Evolutionary conservation across 2,797 vertebrate species (phyloP), one percentile per base, ranked within the genome.

Genomic region (Lacerta bilineata): DNA sequence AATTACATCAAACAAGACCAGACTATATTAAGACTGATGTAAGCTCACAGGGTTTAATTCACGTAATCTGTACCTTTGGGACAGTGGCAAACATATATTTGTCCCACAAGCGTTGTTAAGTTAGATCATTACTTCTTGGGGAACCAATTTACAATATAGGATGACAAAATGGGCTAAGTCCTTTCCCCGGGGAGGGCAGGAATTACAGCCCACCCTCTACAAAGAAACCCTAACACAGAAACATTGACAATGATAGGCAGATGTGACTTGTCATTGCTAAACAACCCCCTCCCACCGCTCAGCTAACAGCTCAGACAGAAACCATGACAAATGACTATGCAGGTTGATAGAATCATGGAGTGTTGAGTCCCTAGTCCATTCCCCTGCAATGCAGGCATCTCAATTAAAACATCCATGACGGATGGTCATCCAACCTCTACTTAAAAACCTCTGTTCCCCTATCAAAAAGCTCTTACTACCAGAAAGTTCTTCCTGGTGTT

Each of bases 1-100:
- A 95, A 96, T 95, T 93, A 93, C 94, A 95, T 93, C 93, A 95
- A 92, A 93, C 88, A 91, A 91, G 91, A 87, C 88, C 8, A 36
- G 84, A 85, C 86, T 94, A 89, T 91, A 92, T 92, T 91, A 92
- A 93, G 95, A 93, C 84, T 92, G 95, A 94, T 93, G 91, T 90
- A 78, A 88, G 83, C 87, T 79, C 87, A 94, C 83, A 90, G 85
- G 89, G 90, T 91, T 90, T 81, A 82, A 86, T 82, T 87, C 91
- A 91, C 91, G 85, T 80, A 86, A 94, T 91, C 86, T 90, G 90
- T 89, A 93, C 75, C 46, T 0, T 66, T 23, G 91, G 87, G 89
- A 93, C 43, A 1, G 27, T 11, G 83, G 85, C 87, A 92, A 84
- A 72, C 89, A 93, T 91, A 88, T 75, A 55, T 69, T 75, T 90